Evolutionary conservation across 2,888 invertebrate genomes (phyloP).

Genomic region (Orthosia gothica): DNA sequence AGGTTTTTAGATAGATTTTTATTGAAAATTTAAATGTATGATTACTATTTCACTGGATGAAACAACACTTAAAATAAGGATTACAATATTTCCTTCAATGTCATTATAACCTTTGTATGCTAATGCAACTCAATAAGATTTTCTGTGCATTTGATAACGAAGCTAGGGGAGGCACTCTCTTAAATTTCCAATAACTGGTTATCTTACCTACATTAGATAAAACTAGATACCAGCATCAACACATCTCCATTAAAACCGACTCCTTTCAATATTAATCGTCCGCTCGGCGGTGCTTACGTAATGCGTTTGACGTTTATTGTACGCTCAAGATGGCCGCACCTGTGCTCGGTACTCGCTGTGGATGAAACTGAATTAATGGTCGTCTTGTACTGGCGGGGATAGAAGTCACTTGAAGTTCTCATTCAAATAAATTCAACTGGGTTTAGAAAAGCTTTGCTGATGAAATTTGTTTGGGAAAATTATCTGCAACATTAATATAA

Average conservation of each 20-base stretch:
- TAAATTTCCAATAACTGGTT: no score
- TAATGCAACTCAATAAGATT: no score
- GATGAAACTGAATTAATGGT: conserved; percentile 59
- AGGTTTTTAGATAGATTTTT: no score
- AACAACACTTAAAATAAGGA: no score
- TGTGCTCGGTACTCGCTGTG: conserved; percentile 41
- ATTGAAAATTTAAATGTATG: no score
- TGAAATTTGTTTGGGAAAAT: neutral
- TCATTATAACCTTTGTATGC: no score
- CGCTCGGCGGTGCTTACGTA: conserved; percentile 11
- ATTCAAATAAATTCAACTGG: neutral
- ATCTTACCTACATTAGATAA: neutral
- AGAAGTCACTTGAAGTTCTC: conserved; percentile 1
- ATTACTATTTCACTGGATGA: no score
- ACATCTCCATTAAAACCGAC: neutral
- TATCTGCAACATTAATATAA: no score
- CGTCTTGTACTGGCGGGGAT: conserved; percentile 14
- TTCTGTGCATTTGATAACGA: no score
- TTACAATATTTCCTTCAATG: no score
- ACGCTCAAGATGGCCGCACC: conserved; percentile 58
- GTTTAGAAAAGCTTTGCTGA: no score
- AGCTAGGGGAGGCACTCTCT: no score
- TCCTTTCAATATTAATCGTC: conserved; percentile 33
- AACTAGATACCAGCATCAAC: neutral
- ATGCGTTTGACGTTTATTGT: conserved; percentile 60